A percentile compares a stretch with the other conserved stretches of the same genome.
Evolutionary conservation across 1,140 invertebrate species (phyloP).

Genomic region (Euwallacea fornicatus): DNA sequence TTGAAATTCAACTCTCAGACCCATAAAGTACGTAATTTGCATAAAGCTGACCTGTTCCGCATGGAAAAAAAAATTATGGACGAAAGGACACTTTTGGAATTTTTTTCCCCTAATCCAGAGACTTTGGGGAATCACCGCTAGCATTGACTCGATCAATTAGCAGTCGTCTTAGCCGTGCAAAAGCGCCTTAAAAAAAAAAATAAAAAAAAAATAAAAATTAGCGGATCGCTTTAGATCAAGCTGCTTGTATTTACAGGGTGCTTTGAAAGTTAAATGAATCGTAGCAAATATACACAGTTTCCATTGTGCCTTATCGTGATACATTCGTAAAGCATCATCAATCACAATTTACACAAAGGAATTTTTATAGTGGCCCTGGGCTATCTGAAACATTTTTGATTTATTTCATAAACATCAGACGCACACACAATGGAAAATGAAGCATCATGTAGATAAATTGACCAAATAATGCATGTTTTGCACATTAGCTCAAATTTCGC

Average conservation of each 20-base stretch:
- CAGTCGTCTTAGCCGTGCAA: too few species aligned
- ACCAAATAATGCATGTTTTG: slow-evolving; percentile 32
- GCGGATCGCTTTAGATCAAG: slow-evolving; percentile 26
- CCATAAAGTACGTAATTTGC: slow-evolving; percentile 17
- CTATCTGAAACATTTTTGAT: slow-evolving; percentile 32
- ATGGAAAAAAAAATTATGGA: too few species aligned
- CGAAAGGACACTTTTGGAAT: too few species aligned
- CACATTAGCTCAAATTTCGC: slow-evolving; percentile 28
- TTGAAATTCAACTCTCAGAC: slow-evolving; percentile 16
- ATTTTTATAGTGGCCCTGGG: slow-evolving; percentile 30
- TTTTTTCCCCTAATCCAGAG: too few species aligned
- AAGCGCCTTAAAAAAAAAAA: too few species aligned
- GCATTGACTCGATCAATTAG: too few species aligned
- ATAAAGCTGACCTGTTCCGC: not conserved
- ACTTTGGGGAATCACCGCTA: too few species aligned
- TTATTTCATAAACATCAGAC: slow-evolving; percentile 31
- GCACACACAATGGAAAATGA: slow-evolving; percentile 33
- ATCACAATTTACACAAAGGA: slow-evolving; percentile 37
- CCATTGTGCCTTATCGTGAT: slow-evolving; percentile 26
- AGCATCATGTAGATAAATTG: slow-evolving; percentile 34
- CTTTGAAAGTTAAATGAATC: slow-evolving; percentile 38
- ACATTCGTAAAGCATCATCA: slow-evolving; percentile 31
- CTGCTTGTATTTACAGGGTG: slow-evolving; percentile 24
- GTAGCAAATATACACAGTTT: slow-evolving; percentile 33
- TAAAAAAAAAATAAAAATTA: too few species aligned